phyloP scores from a whole-genome alignment of 2,797 vertebrate genomes.

The Coluber constrictor region DNA sequence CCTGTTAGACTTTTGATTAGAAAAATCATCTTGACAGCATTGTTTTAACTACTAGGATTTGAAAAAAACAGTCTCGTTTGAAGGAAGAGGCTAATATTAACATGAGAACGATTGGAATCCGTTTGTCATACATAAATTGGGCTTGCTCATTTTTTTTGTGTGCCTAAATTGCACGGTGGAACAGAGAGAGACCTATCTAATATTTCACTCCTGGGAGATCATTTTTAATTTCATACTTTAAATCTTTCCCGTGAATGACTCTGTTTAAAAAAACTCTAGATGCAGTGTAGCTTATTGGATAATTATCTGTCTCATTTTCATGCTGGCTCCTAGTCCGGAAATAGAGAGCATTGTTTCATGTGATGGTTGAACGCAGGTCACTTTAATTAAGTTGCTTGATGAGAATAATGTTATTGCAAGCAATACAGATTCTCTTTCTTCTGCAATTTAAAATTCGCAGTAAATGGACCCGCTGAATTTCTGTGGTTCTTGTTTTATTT shows the following conservation, averaged over 20 bases:
- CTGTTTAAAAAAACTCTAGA: slow-evolving; percentile 49
- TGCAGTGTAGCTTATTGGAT: slow-evolving; percentile 4
- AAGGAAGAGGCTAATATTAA: slow-evolving; percentile 43
- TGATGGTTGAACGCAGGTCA: not conserved
- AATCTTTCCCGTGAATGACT: slow-evolving; percentile 38
- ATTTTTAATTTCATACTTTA: slow-evolving; percentile 52
- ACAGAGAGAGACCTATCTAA: not conserved
- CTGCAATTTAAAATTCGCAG: not conserved
- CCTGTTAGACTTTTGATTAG: slow-evolving; percentile 53
- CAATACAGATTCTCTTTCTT: not conserved
- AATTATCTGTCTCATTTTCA: slow-evolving; percentile 30
- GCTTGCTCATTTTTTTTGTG: slow-evolving; percentile 41
- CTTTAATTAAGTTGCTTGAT: not conserved
- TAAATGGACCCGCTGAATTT: not conserved
- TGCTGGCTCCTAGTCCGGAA: not conserved
- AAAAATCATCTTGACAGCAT: slow-evolving; percentile 54
- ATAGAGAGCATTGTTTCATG: not conserved
- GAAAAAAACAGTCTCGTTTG: slow-evolving; percentile 40
- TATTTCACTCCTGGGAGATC: slow-evolving; percentile 59
- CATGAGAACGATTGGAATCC: slow-evolving; percentile 40
- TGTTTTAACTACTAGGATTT: slow-evolving; percentile 49
- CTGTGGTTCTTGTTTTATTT: not conserved
- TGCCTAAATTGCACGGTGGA: slow-evolving; percentile 51
- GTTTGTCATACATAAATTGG: slow-evolving; percentile 57
- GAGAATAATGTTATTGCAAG: not conserved